These are phyloP conservation scores for Eurystomus glaucurus DNA, from an alignment of 2,797 vertebrate species.

Conservation along the genomic window DNA sequence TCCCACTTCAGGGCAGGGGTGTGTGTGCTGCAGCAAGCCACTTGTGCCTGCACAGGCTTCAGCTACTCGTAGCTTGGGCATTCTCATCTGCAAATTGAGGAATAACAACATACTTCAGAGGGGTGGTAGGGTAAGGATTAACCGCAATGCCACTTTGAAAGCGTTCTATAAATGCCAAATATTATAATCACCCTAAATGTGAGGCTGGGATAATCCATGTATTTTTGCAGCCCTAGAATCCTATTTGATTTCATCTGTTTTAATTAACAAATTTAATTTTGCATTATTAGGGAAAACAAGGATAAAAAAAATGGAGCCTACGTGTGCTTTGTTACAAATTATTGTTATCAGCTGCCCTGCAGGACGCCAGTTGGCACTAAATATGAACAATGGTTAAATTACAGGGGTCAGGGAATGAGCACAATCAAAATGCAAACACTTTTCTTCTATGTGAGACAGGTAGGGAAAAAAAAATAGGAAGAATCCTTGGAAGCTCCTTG, in stretches of 20 bases:
- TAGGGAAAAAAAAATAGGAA: neutral
- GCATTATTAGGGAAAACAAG: constrained; percentile 59
- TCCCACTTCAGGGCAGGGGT: accelerated
- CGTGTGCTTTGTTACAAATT: constrained; percentile 76
- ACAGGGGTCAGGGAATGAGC: constrained; percentile 77
- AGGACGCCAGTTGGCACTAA: constrained; percentile 80
- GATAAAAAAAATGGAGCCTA: constrained; percentile 54
- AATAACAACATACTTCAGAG: constrained; percentile 23
- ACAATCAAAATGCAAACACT: constrained; percentile 84
- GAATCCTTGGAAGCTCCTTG: constrained; percentile 76
- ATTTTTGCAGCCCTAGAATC: constrained; percentile 48
- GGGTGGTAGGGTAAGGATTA: constrained; percentile 1
- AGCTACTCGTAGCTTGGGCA: constrained; percentile 4
- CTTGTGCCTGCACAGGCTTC: neutral
- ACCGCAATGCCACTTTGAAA: neutral
- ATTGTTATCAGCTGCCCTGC: constrained; percentile 83
- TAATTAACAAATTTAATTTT: constrained; percentile 78
- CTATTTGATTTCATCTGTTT: constrained; percentile 68
- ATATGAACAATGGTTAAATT: constrained; percentile 84
- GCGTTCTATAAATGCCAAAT: neutral
- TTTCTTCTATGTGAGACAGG: constrained; percentile 71
- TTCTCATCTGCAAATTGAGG: neutral
- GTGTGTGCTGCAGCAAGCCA: neutral
- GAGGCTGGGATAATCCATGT: constrained; percentile 39
- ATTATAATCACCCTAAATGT: constrained; percentile 37